These are phyloP conservation scores for Drosophila subobscura DNA, from an alignment of 1,140 invertebrate species.

Conservation along the genomic window DNA sequence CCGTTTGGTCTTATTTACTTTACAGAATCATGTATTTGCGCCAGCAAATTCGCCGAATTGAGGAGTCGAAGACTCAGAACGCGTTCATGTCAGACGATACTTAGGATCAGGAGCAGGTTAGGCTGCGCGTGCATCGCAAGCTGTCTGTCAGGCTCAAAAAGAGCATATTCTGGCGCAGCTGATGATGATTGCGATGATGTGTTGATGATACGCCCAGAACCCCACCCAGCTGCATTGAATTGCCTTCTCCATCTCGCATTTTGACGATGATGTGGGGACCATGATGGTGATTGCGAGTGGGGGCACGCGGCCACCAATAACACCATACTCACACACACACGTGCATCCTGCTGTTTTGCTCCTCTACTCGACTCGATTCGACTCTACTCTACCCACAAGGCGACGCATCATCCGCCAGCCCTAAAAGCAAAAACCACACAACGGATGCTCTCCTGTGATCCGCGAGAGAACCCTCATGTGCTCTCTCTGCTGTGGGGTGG, in stretches of 20 bases:
- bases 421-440: conserved; percentile 4
- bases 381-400: conserved; percentile 9
- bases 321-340: conserved; percentile 17
- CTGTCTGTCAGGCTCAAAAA: conserved; percentile 78
- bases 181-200: conserved; percentile 69
- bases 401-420: conserved; percentile 19
- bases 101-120: conserved; percentile 83
- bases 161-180: conserved; percentile 75
- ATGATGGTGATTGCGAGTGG: conserved; percentile 27
- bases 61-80: conserved; percentile 96
- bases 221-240: neutral
- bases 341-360: conserved; percentile 43
- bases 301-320: conserved; percentile 32
- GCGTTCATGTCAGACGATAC: conserved; percentile 87
- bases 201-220: conserved; percentile 3
- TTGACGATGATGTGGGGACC: conserved; percentile 5
- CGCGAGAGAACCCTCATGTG: conserved; percentile 10
- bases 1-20: neutral
- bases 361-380: neutral
- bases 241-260: neutral
- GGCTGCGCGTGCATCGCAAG: conserved; percentile 78
- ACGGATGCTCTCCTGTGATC: conserved; percentile 27
- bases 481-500: conserved; percentile 10
- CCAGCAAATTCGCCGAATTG: conserved; percentile 94
- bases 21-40: conserved; percentile 94